Evolutionary conservation across 2,113 vertebrate species (phyloP), one percentile per base, ranked within the genome.

Genomic region (Forbesichthys agassizii): DNA sequence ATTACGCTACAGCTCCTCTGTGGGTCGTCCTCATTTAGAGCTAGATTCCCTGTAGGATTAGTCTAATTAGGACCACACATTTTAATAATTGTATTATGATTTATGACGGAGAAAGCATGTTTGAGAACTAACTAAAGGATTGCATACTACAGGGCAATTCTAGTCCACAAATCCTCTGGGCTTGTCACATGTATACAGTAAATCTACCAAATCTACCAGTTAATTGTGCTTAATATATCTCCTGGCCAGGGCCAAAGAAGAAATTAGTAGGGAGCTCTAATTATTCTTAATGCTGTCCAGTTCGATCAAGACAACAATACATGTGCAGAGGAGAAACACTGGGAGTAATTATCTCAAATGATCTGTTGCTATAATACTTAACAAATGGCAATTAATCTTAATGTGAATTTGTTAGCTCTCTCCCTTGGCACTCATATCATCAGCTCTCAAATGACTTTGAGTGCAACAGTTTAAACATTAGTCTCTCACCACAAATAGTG

Each of bases 221-320:
- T 82, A 83, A 88, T 89, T 85, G 83, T 61, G 63, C 64, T 73
- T 53, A 72, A 72, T 58, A 71, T 52, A 68, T 82, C 20, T 20
- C 69, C 70, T 77, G 74, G 61, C 73, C 75, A 48, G 36, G 73
- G 67, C 68, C 65, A 71, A 56, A 59, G 55, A 64, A 78, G 73
- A 77, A 68, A 60, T 20, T 68, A 57, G 48, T 68, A 72, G 58
- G 55, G 47, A 55, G 14, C 55, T 49, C 73, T 63, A 68, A 69
- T 2, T 47, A 48, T 67, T 56, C 52, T 66, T 27, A 0, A n/a
- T n/a, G 11, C 13, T 59, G 62, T 61, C 64, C 83, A 82, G 64
- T 56, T 74, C 27, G 79, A 54, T 47, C 46, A 8, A 48, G 61
- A 66, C 48, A 48, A 3, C 58, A 68, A 46, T 47, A 55, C 62